Percentiles rank a stretch among this genome's conserved stretches.
Conservation (phyloP, 2,113 vertebrate genomes). For the Circaetus gallicus region DNA sequence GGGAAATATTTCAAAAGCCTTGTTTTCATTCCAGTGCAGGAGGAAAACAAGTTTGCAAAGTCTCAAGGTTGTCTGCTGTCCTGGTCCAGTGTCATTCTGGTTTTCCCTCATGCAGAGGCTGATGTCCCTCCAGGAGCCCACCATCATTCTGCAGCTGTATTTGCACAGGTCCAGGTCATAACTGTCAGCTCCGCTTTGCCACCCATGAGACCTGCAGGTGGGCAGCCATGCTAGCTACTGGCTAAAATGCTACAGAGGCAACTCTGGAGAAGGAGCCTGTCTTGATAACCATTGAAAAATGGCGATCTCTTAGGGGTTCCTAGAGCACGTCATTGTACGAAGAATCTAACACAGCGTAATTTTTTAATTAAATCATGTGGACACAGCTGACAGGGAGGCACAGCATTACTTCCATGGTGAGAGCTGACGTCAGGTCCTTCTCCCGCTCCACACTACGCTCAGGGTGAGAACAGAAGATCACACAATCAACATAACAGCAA, state of each 20-base stretch:
- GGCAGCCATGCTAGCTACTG: neutral
- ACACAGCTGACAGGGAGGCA: neutral
- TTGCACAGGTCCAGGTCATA: neutral
- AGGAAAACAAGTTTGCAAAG: neutral
- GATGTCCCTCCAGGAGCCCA: neutral
- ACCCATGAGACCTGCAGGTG: neutral
- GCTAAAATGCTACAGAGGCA: neutral
- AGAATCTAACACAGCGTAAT: neutral
- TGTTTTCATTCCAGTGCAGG: neutral
- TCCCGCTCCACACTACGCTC: fast-evolving
- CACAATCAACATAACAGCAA: neutral
- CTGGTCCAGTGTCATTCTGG: neutral
- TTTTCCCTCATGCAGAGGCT: neutral
- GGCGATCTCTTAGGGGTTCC: neutral
- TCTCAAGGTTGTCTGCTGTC: neutral
- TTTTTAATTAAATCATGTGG: neutral
- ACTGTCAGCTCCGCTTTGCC: neutral
- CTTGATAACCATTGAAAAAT: neutral
- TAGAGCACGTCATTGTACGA: neutral
- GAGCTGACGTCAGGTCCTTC: neutral
- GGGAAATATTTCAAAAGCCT: neutral
- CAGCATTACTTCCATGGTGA: neutral
- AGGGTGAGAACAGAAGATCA: neutral
- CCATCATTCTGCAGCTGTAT: neutral
- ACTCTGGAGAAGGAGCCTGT: neutral